phyloP scores from a whole-genome alignment of 2,797 vertebrate species.

The Pangasius sanitwongsei region DNA sequence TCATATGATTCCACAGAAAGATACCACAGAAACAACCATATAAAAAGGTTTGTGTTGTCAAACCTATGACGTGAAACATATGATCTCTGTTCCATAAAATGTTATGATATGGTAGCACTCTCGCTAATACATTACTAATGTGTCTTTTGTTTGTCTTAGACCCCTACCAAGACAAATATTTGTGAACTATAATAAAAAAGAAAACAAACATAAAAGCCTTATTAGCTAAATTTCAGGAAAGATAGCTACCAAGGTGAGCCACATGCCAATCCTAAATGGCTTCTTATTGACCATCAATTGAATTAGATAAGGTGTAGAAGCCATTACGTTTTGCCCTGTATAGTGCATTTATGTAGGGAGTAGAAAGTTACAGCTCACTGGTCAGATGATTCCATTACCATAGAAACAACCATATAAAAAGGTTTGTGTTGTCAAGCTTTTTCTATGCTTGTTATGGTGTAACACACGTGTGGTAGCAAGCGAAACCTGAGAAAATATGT shows the following conservation, averaged over 20 bases:
- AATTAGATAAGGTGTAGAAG: neutral
- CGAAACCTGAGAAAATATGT: neutral
- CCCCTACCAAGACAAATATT: neutral
- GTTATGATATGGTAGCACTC: neutral
- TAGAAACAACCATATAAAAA: constrained; percentile 8
- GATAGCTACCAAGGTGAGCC: neutral
- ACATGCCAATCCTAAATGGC: neutral
- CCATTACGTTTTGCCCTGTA: neutral
- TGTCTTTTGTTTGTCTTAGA: neutral
- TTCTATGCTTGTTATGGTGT: neutral
- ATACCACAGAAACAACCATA: neutral
- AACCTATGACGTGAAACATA: neutral
- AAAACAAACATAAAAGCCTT: neutral
- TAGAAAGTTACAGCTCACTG: neutral
- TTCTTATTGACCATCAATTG: neutral
- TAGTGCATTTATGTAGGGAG: neutral
- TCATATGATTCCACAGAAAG: neutral
- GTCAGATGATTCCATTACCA: constrained; percentile 1
- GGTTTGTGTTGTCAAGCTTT: neutral
- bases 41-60: constrained; percentile 3
- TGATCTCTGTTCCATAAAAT: neutral
- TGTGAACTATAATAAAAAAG: neutral
- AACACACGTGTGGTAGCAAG: neutral
- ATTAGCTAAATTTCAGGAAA: neutral
- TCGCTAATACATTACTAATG: neutral